Evolutionary conservation across 1,140 invertebrate genomes (phyloP).

Genomic region (Eulimnadia texana): DNA sequence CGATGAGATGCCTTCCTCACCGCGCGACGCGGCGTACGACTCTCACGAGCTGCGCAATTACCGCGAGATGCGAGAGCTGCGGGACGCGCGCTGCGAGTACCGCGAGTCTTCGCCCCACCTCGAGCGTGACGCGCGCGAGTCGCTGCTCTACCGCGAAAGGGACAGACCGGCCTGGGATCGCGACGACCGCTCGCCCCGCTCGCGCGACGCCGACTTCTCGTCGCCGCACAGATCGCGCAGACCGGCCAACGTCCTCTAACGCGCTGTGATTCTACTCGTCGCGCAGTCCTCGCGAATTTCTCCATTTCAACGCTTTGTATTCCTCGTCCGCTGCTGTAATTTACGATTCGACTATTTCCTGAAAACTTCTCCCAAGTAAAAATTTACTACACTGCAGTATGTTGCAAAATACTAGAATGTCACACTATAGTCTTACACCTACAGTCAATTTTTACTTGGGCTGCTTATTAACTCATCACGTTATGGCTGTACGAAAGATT

Average conservation of each 20-base stretch:
- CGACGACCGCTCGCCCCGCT: background rate
- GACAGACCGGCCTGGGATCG: background rate
- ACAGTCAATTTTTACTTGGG: too few relatives aligned
- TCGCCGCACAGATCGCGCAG: background rate
- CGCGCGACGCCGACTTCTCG: background rate
- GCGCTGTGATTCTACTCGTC: too few relatives aligned
- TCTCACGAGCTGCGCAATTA: slow-evolving; percentile 2
- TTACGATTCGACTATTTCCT: too few relatives aligned
- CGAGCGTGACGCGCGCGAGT: background rate
- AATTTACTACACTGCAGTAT: too few relatives aligned
- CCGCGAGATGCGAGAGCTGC: slow-evolving; percentile 10
- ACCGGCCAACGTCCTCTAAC: background rate
- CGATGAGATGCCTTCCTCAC: slow-evolving; percentile 1
- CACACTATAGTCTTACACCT: too few relatives aligned
- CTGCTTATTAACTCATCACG: too few relatives aligned
- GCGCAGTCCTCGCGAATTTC: too few relatives aligned
- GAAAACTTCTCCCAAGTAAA: too few relatives aligned
- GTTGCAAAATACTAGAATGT: too few relatives aligned
- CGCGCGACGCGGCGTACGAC: background rate
- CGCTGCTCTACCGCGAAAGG: background rate
- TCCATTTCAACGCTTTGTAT: too few relatives aligned
- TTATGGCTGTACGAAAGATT: too few relatives aligned
- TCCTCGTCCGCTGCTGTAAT: too few relatives aligned
- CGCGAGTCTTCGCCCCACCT: slow-evolving; percentile 1
- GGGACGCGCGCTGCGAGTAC: background rate